Base-by-base conservation (phyloP, 2,888 invertebrate genomes). In the Drosophila kanekoi region DNA sequence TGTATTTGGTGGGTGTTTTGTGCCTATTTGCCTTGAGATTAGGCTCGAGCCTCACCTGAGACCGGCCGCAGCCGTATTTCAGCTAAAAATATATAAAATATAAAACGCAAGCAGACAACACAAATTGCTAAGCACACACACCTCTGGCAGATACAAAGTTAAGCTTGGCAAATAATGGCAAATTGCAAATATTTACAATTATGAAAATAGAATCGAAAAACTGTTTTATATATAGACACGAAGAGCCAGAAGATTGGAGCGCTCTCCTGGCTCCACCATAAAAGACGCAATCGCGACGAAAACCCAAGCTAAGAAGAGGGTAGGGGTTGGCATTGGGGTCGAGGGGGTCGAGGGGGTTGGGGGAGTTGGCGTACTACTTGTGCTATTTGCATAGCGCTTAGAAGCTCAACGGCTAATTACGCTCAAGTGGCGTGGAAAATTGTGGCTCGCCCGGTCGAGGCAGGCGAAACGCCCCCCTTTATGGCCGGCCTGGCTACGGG, bases 341-440 rank as follows among this genome's bases (percentile, higher is more conserved):
- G n/a, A n/a, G n/a, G n/a, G n/a, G n/a, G n/a, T n/a, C n/a, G n/a
- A n/a, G 18, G 4, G 49, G n/a, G 35, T 20, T 3, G 8, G 20
- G 41, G 28, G 14, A n/a, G 16, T 40, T n/a, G 18, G 52, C 20
- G 53, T 45, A 54, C 52, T 51, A 16, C 41, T 43, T 57, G 5
- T 41, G 49, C 40, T 89, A 75, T 89, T 85, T 85, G 69, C 79
- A 45, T 28, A 62, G 59, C 56, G 85, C 85, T 85, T 87, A 77
- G 77, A 66, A 73, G 85, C 86, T 85, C 74, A 85, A 69, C 79
- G 79, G 70, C 74, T 85, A 85, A 85, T 85, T 85, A 89, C 85
- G 89, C 82, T 85, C 89, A 89, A 85, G 79, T 85, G 85, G 89
- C 87, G 77, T 87, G 77, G 89, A 85, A 89, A 89, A 89, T 87